Conservation (phyloP, 2,797 vertebrate genomes). For the Cyclopterus lumpus region DNA sequence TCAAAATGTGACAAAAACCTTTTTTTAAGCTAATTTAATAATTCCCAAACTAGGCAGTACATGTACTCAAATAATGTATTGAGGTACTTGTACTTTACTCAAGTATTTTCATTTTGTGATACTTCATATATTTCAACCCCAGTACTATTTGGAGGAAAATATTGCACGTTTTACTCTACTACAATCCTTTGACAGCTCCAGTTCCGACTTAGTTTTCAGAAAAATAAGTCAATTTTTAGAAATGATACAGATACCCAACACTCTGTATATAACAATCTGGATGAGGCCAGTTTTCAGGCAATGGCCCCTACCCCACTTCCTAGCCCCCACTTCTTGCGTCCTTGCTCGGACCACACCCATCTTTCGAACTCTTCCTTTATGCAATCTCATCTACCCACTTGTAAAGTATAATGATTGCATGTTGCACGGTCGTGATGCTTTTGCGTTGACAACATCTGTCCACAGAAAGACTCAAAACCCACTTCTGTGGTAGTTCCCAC, state of each 20-base stretch:
- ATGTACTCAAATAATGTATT: not conserved
- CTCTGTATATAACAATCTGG: not conserved
- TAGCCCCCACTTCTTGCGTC: not conserved
- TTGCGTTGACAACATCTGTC: not conserved
- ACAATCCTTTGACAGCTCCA: not conserved
- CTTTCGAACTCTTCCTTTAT: not conserved
- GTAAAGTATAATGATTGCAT: not conserved
- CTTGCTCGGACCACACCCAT: not conserved
- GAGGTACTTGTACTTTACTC: not conserved
- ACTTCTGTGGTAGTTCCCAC: not conserved
- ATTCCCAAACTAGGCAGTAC: not conserved
- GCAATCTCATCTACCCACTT: not conserved
- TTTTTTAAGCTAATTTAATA: constrained; percentile 15
- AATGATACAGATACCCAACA: not conserved
- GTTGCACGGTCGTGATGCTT: not conserved
- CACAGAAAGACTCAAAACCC: not conserved
- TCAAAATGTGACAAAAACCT: constrained; percentile 22
- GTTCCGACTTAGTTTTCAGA: not conserved
- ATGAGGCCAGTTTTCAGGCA: not conserved
- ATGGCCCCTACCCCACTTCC: not conserved
- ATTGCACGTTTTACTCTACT: not conserved
- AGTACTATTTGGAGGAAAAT: not conserved
- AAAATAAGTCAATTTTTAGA: not conserved
- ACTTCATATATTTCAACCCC: not conserved
- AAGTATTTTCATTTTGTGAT: not conserved